These are phyloP conservation scores for Salvator merianae DNA, from an alignment of 2,113 vertebrate species.

Conservation along the genomic window DNA sequence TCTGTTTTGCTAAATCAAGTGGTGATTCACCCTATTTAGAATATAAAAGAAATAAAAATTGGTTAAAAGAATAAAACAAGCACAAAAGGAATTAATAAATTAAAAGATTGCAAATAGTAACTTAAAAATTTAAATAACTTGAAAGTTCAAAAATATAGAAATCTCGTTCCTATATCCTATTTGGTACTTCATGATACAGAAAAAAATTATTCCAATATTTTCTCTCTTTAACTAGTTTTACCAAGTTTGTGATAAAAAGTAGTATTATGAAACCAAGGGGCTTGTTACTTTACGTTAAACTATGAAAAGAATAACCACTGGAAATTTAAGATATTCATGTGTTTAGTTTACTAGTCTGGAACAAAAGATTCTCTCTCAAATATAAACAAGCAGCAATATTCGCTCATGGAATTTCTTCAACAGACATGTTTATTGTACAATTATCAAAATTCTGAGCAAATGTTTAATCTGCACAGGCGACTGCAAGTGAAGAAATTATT, in stretches of 20 bases:
- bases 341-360: conserved; percentile 34
- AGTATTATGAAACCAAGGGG: not conserved
- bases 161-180: not conserved
- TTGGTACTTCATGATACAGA: conserved; percentile 39
- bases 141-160: conserved; percentile 7
- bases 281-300: conserved; percentile 22
- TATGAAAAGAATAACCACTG: not conserved
- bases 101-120: conserved; percentile 46
- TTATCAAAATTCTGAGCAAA: conserved; percentile 30
- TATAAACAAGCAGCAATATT: conserved; percentile 70
- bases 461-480: not conserved
- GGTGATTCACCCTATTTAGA: conserved; percentile 90
- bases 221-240: conserved; percentile 5
- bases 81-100: conserved; percentile 1
- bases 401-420: conserved; percentile 66
- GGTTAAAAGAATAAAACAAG: conserved; percentile 29
- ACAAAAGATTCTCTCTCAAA: conserved; percentile 41
- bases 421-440: conserved; percentile 39
- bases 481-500: conserved; percentile 18
- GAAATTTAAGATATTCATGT: not conserved
- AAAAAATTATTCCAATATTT: conserved; percentile 39
- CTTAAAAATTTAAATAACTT: conserved; percentile 31
- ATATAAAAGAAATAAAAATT: conserved; percentile 46
- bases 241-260: not conserved
- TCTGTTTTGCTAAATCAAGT: conserved; percentile 96